Base-by-base conservation (phyloP, 2,113 vertebrate species). In the Monopterus albus region DNA sequence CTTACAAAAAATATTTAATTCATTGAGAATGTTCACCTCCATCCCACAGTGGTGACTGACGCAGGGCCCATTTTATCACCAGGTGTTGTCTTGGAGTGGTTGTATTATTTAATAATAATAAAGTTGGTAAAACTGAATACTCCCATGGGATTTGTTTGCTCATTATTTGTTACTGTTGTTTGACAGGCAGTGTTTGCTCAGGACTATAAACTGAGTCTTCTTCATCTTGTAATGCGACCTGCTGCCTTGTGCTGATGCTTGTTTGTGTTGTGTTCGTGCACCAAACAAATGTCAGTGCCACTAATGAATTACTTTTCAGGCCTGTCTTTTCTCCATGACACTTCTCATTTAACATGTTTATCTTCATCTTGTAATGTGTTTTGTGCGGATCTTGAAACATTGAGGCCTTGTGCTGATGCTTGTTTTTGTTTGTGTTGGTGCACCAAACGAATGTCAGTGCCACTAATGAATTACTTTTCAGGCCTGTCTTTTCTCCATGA, bases 121-220 rank as follows among this genome's bases (percentile, higher is more conserved):
- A 66, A 21, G 23, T 28, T 42, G 31, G 17, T 26, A 9, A 49
- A 72, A 63, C 8, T 4, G 42, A 58, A 55, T 10, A 11, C 26
- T 42, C 6, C 0, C 1, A 20, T 10, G 53, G 58, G 42, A 59
- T 74, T 46, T 52, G 47, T 70, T 36, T 38, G n/a, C 33, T 75
- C 45, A 25, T 64, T 58, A 57, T 50, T 63, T 14, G 26, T 33
- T 33, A 17, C 45, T 23, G 23, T 56, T 17, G 3, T 39, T 64
- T n/a, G n/a, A n/a, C n/a, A n/a, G n/a, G n/a, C n/a, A n/a, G n/a
- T n/a, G n/a, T n/a, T n/a, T n/a, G n/a, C n/a, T n/a, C n/a, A n/a
- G n/a, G n/a, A n/a, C n/a, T n/a, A n/a, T n/a, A n/a, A n/a, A n/a
- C n/a, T n/a, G n/a, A n/a, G n/a, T n/a, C n/a, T n/a, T 31, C 14